phyloP scores from a whole-genome alignment of 2,113 vertebrate genomes.

The Porphyrio hochstetteri region DNA sequence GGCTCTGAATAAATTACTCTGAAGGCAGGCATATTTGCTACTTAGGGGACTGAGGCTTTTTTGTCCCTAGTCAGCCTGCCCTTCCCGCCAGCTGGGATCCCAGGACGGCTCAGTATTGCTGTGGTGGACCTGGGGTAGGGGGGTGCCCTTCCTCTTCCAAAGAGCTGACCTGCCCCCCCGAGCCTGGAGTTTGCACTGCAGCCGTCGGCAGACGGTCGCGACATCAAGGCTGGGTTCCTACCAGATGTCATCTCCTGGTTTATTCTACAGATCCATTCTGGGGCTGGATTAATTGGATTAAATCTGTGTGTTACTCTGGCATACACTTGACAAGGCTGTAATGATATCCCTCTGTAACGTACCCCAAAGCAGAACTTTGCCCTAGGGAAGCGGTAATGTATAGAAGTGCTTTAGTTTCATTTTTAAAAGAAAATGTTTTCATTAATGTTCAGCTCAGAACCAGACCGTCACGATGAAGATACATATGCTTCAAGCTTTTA shows the following conservation, averaged over 20 bases:
- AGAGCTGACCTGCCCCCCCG: background rate
- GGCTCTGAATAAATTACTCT: background rate
- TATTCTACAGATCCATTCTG: background rate
- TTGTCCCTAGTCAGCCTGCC: background rate
- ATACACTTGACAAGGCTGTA: background rate
- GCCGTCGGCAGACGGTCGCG: rapidly evolving
- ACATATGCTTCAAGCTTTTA: background rate
- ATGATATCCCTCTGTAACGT: background rate
- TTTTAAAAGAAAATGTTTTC: background rate
- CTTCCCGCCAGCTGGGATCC: background rate
- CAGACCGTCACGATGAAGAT: background rate
- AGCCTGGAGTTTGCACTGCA: background rate
- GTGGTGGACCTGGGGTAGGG: background rate
- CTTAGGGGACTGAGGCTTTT: background rate
- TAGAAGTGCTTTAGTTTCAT: background rate
- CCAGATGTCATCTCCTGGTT: background rate
- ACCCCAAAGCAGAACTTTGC: background rate
- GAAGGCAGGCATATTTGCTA: background rate
- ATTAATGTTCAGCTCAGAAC: background rate
- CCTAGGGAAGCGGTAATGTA: background rate
- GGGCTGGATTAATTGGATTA: background rate
- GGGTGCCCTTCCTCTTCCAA: background rate
- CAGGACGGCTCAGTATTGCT: rapidly evolving
- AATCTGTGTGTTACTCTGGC: background rate
- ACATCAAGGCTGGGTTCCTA: rapidly evolving